These are phyloP conservation scores for Galerucella calmariensis DNA, from an alignment of 2,888 invertebrate genomes.

Conservation along the genomic window DNA sequence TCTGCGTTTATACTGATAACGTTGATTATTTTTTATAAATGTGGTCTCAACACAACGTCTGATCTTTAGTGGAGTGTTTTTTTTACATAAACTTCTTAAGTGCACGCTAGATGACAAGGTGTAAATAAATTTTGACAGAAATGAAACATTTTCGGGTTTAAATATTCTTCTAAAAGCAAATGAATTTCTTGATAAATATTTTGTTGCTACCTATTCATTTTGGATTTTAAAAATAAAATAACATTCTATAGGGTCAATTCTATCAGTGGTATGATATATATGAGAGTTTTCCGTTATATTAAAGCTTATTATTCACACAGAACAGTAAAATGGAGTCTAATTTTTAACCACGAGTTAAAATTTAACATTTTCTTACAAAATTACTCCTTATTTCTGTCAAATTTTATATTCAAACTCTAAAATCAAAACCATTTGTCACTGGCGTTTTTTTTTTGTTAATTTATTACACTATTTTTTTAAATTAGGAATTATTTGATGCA, in stretches of 20 bases:
- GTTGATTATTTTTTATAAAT: conserved; percentile 55
- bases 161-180: background rate
- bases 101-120: background rate
- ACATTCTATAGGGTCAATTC: too few species aligned
- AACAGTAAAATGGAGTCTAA: too few species aligned
- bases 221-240: too few species aligned
- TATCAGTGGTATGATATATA: too few species aligned
- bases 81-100: background rate
- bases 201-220: too few species aligned
- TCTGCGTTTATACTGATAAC: conserved; percentile 42
- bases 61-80: conserved; percentile 17
- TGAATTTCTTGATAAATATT: too few species aligned
- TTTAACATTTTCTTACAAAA: too few species aligned
- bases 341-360: too few species aligned
- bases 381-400: background rate
- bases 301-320: too few species aligned
- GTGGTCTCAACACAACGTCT: conserved; percentile 56
- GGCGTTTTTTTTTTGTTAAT: background rate
- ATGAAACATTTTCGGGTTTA: background rate
- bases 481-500: conserved; percentile 5
- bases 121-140: background rate
- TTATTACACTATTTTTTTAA: background rate
- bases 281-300: too few species aligned
- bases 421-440: background rate
- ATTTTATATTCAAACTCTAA: conserved; percentile 4